phyloP scores from a whole-genome alignment of 2,797 vertebrate genomes.

The Chelon labrosus region DNA sequence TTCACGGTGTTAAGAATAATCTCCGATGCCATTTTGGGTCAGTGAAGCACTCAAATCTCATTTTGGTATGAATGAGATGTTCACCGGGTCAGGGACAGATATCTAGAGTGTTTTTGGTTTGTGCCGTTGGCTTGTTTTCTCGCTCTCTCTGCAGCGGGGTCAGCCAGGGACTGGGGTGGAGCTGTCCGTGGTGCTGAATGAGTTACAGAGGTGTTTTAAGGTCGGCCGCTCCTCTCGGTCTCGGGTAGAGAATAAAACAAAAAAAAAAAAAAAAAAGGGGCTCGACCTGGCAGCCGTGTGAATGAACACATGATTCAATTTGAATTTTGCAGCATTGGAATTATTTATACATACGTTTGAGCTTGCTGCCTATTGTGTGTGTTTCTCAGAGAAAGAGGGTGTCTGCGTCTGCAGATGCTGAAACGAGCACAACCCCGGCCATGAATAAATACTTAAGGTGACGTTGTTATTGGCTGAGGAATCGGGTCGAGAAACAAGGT shows the following conservation, averaged over 20 bases:
- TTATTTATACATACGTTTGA: constrained; percentile 52
- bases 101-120: neutral
- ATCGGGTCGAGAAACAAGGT: neutral
- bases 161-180: constrained; percentile 11
- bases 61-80: neutral
- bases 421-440: constrained; percentile 29
- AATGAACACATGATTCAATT: constrained; percentile 41
- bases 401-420: constrained; percentile 30
- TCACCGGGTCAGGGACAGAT: constrained; percentile 9
- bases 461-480: constrained; percentile 37
- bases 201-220: neutral
- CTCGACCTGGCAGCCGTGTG: constrained; percentile 28
- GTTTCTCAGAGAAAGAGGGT: neutral
- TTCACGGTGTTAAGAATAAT: neutral
- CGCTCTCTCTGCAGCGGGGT: constrained; percentile 32
- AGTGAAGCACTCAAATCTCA: neutral
- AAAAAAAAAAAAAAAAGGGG: constrained; percentile 16
- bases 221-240: constrained; percentile 13
- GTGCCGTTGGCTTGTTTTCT: constrained; percentile 15
- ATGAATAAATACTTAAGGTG: constrained; percentile 52
- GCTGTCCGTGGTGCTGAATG: constrained; percentile 59
- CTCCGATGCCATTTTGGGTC: neutral
- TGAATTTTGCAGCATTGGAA: constrained; percentile 41
- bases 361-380: constrained; percentile 11
- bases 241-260: constrained; percentile 18